Base-by-base conservation (phyloP, 1,140 invertebrate genomes). In the Onthophagus taurus region DNA sequence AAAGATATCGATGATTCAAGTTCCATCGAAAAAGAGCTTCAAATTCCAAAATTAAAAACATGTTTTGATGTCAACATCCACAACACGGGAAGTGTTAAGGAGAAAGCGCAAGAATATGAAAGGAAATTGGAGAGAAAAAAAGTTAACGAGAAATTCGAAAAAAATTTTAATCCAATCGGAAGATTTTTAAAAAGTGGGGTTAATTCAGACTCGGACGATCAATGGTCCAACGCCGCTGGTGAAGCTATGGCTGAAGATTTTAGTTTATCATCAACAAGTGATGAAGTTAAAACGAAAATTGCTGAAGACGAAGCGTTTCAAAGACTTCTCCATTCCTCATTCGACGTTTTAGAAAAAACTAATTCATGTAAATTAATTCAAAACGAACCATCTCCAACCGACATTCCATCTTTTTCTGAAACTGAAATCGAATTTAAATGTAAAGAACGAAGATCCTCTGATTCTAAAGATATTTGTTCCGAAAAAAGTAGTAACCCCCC, bases 321-420 rank as follows among this genome's bases (percentile, higher is more conserved):
- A 51, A 53, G 47, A 49, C 39, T 55, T 45, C 43, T 63, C 54
- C 53, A 50, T 47, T 45, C 58, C 51, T 50, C 55, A 39, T n/a
- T n/a, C n/a, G n/a, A n/a, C n/a, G n/a, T n/a, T n/a, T n/a, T n/a
- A n/a, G n/a, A n/a, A n/a, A 2, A 58, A 49, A 47, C 52, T 39
- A 49, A 49, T 31, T 20, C 29, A 33, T 20, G 34, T 13, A 20
- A 20, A 45, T 14, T 36, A 17, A 49, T 31, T 14, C 48, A 42
- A 37, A 46, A 36, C 14, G 83, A 87, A 56, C 83, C 81, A 0
- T 85, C 83, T 3, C 84, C 83, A n/a, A 80, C 81, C 0, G 83
- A 85, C 45, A 84, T 80, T 53, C 60, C 85, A 14, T 76, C 82
- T 45, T 79, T 74, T 2, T 77, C 76, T 9, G 80, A 77, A 48